phyloP scores from a whole-genome alignment of 2,888 invertebrate genomes.

The Phrixothrix hirtus region DNA sequence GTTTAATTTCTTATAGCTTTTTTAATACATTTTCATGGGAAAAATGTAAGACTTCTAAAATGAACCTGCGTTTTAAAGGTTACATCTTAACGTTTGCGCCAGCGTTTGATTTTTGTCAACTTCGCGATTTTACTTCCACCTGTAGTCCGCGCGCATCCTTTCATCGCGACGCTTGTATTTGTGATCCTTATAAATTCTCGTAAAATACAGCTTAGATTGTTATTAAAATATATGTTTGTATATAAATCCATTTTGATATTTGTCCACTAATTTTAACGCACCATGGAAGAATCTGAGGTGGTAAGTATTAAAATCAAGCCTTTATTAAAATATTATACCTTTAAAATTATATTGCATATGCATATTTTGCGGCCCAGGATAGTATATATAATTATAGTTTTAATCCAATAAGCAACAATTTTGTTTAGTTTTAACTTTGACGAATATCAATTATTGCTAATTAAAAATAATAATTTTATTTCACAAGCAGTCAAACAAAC shows the following conservation, averaged over 20 bases:
- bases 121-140: constrained; percentile 20
- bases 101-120: constrained; percentile 17
- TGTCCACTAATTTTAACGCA: not conserved
- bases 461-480: too few species aligned
- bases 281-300: constrained; percentile 25
- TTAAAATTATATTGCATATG: not conserved
- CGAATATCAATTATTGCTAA: too few species aligned
- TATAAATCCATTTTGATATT: not conserved
- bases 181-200: not conserved
- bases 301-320: constrained; percentile 8
- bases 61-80: constrained; percentile 48
- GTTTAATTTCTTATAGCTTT: too few species aligned
- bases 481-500: too few species aligned
- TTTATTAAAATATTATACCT: too few species aligned
- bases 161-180: constrained; percentile 14
- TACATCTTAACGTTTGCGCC: constrained; percentile 23
- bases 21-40: too few species aligned
- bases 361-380: too few species aligned
- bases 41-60: too few species aligned
- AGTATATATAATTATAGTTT: too few species aligned
- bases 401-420: too few species aligned
- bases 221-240: not conserved
- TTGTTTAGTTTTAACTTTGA: too few species aligned
- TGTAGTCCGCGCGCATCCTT: constrained; percentile 25
- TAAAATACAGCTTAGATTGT: not conserved